Evolutionary conservation across 2,888 invertebrate species (phyloP).

Genomic region (Cryptophagus acutangulus): DNA sequence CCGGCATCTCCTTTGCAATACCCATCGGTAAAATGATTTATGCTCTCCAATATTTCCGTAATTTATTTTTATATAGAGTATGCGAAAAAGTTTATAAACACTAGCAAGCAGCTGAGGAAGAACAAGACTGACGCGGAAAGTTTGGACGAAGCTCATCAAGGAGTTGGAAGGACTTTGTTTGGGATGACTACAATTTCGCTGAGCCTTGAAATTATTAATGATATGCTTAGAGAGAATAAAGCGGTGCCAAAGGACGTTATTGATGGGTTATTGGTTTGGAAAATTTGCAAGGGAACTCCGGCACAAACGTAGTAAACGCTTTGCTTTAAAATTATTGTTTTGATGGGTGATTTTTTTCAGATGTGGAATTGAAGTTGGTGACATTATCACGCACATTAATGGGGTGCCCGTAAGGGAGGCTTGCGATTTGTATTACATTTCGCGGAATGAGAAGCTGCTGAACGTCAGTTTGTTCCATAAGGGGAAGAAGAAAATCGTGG

Average conservation of each 20-base stretch:
- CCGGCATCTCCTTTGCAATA: conserved; percentile 93
- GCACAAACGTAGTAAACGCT: conserved; percentile 63
- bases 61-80: conserved; percentile 51
- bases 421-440: conserved; percentile 25
- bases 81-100: conserved; percentile 73
- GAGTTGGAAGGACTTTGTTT: conserved; percentile 52
- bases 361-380: conserved; percentile 78
- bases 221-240: conserved; percentile 61
- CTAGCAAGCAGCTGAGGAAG: conserved; percentile 37
- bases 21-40: conserved; percentile 55
- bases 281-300: conserved; percentile 81
- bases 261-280: conserved; percentile 83
- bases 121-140: conserved; percentile 19
- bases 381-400: conserved; percentile 79
- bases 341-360: conserved; percentile 60
- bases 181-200: conserved; percentile 80
- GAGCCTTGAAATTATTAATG: conserved; percentile 69
- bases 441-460: conserved; percentile 10
- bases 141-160: conserved; percentile 18
- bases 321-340: neutral
- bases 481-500: conserved; percentile 20
- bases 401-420: conserved; percentile 38
- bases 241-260: conserved; percentile 62
- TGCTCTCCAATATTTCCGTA: conserved; percentile 32
- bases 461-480: conserved; percentile 18